phyloP scores from a whole-genome alignment of 2,113 vertebrate species.

The Planiliza haematocheilus region DNA sequence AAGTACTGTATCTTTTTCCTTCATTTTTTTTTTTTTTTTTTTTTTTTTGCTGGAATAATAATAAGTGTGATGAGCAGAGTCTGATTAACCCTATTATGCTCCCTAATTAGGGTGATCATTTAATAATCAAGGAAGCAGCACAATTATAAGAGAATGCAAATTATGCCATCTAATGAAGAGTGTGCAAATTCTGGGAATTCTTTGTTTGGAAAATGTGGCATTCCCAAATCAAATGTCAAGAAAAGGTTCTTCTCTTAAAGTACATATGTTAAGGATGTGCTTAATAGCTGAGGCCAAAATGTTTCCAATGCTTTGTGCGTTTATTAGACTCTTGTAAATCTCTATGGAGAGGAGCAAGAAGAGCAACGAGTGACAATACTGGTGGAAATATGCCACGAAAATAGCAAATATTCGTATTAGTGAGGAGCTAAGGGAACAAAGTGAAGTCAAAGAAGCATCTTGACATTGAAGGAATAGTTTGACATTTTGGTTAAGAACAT shows the following conservation, averaged over 20 bases:
- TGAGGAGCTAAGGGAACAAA: neutral
- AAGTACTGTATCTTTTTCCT: constrained; percentile 89
- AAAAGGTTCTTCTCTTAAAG: constrained; percentile 52
- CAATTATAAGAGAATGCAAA: constrained; percentile 87
- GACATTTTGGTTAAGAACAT: neutral
- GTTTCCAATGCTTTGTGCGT: constrained; percentile 10
- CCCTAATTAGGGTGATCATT: constrained; percentile 95
- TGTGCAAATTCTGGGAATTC: constrained; percentile 79
- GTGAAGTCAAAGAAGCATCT: neutral
- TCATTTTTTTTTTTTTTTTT: too few species aligned
- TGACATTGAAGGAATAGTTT: neutral
- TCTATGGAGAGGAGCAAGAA: neutral
- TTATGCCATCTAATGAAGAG: constrained; percentile 81
- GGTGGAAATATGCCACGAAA: neutral
- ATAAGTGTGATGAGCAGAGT: constrained; percentile 91
- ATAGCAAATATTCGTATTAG: neutral
- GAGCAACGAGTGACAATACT: neutral
- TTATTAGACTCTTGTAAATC: neutral
- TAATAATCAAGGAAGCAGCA: constrained; percentile 91
- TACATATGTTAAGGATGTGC: constrained; percentile 42
- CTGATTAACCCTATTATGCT: constrained; percentile 92
- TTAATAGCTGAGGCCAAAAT: constrained; percentile 37
- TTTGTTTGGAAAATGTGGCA: constrained; percentile 81
- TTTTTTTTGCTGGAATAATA: constrained; percentile 88
- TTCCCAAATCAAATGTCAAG: constrained; percentile 79